These are phyloP conservation scores for Otolemur garnettii DNA, from an alignment of 2,113 vertebrate species.

Conservation along the genomic window DNA sequence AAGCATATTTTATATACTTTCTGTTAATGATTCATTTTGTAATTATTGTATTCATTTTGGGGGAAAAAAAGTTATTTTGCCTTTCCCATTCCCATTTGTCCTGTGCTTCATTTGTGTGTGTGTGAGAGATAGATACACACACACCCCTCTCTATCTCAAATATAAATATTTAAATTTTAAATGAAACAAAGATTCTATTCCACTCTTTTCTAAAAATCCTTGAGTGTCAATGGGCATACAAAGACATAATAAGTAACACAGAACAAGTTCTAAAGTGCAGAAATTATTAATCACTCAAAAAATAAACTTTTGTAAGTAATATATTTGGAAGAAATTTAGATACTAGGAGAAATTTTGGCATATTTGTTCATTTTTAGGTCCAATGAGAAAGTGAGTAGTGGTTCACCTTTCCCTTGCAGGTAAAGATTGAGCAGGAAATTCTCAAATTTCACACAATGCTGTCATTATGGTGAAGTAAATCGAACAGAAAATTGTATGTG, in stretches of 20 bases:
- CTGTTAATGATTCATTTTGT: constrained; percentile 29
- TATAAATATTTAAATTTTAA: background rate
- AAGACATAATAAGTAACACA: background rate
- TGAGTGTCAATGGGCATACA: background rate
- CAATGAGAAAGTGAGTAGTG: background rate
- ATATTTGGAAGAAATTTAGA: constrained; percentile 51
- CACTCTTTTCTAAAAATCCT: background rate
- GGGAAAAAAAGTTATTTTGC: background rate
- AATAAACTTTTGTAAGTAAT: background rate
- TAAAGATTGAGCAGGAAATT: constrained; percentile 40
- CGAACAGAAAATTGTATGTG: constrained; percentile 6
- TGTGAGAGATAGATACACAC: background rate
- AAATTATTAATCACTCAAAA: constrained; percentile 48
- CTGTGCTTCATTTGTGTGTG: background rate
- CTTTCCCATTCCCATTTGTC: background rate
- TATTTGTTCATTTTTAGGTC: constrained; percentile 3
- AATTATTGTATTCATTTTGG: constrained; percentile 31
- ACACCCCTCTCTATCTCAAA: background rate
- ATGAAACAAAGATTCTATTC: constrained; percentile 8
- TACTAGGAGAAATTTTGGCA: background rate
- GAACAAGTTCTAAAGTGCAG: background rate
- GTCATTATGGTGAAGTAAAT: background rate
- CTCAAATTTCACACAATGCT: constrained; percentile 50
- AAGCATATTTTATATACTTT: constrained; percentile 27
- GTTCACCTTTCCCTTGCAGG: constrained; percentile 22